Evolutionary conservation across 1,140 invertebrate genomes (phyloP).

Genomic region (Temnothorax nylanderi): DNA sequence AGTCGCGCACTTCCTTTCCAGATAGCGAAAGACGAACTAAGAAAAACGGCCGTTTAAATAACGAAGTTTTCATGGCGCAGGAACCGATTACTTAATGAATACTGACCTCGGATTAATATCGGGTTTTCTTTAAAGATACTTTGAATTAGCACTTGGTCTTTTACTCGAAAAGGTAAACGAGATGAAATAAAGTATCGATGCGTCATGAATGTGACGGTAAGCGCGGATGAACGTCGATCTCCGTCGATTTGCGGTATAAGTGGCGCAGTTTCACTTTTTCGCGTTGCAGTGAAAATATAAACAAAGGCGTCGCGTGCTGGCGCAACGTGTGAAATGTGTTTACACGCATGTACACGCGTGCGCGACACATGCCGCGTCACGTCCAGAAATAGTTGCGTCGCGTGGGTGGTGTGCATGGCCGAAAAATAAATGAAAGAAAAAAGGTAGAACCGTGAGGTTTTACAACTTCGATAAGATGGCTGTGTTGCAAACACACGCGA

Average conservation of each 20-base stretch:
- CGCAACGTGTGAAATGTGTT: slow-evolving; percentile 61
- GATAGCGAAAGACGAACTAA: slow-evolving; percentile 10
- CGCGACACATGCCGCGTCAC: slow-evolving; percentile 73
- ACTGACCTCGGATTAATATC: too few species aligned
- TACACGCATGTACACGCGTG: slow-evolving; percentile 62
- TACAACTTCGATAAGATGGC: slow-evolving; percentile 54
- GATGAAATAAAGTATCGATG: not conserved
- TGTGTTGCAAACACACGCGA: slow-evolving; percentile 7
- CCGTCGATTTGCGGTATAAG: not conserved
- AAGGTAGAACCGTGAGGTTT: slow-evolving; percentile 50
- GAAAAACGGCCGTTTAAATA: not conserved
- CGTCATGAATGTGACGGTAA: not conserved
- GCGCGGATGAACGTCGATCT: not conserved
- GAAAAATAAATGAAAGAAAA: slow-evolving; percentile 75
- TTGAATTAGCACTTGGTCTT: not conserved
- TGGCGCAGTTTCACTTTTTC: not conserved
- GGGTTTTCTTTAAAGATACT: too few species aligned
- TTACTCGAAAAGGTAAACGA: not conserved
- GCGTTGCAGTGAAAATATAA: slow-evolving; percentile 64
- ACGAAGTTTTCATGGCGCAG: not conserved
- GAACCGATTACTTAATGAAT: too few species aligned
- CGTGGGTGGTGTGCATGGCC: slow-evolving; percentile 80
- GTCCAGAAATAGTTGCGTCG: slow-evolving; percentile 83
- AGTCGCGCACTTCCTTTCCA: slow-evolving; percentile 35
- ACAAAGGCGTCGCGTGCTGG: slow-evolving; percentile 40